Conservation (phyloP, 2,113 vertebrate species). For the Misgurnus mizolepis region DNA sequence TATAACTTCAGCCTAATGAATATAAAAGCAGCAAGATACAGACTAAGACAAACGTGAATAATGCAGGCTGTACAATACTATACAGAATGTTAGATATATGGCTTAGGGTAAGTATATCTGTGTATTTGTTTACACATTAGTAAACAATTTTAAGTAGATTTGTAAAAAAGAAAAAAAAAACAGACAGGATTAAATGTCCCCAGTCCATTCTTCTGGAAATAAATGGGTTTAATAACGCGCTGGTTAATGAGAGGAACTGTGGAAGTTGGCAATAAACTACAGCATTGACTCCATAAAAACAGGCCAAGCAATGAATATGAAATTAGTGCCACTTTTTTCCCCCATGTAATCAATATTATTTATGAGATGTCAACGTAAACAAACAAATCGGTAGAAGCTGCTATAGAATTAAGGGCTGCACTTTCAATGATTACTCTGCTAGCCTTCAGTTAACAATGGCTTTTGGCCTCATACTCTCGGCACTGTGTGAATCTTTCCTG, state of each 20-base stretch:
- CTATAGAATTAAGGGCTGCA: constrained; percentile 40
- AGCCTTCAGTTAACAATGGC: constrained; percentile 64
- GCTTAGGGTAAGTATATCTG: background rate
- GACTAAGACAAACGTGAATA: background rate
- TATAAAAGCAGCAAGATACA: background rate
- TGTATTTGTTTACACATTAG: background rate
- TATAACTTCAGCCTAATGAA: background rate
- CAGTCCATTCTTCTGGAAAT: constrained; percentile 20
- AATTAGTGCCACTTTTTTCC: constrained; percentile 27
- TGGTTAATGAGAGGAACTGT: constrained; percentile 35
- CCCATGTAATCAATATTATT: constrained; percentile 49
- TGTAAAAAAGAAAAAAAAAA: background rate
- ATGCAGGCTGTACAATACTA: background rate
- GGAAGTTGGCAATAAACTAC: constrained; percentile 30
- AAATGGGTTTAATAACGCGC: constrained; percentile 36
- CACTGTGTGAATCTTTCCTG: constrained; percentile 57
- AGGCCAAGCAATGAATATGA: constrained; percentile 40
- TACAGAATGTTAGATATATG: background rate
- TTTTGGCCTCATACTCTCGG: constrained; percentile 51
- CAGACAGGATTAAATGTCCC: background rate
- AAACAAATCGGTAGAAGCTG: constrained; percentile 40
- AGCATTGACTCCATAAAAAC: constrained; percentile 26
- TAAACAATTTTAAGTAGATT: background rate
- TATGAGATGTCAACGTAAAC: constrained; percentile 50
- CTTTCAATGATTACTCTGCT: constrained; percentile 48